Conservation (phyloP, 2,113 vertebrate genomes). For the Ardeotis arabs region DNA sequence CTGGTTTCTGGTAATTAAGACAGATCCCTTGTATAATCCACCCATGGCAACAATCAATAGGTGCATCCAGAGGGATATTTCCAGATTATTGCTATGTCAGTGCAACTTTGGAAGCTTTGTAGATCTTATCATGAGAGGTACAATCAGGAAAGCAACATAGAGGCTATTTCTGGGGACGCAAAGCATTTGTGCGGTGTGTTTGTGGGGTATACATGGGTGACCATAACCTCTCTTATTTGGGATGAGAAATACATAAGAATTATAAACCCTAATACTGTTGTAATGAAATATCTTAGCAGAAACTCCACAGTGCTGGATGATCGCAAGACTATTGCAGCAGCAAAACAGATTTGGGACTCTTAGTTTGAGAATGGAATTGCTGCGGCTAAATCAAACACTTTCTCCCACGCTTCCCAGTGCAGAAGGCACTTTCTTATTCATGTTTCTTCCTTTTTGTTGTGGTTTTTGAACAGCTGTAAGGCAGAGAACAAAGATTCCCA, state of each 20-base stretch:
- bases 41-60: slow-evolving; percentile 44
- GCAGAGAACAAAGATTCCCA: background rate
- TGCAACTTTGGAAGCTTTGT: slow-evolving; percentile 30
- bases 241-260: background rate
- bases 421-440: background rate
- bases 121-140: background rate
- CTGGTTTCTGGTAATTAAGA: slow-evolving; percentile 73
- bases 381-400: background rate
- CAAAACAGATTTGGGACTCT: background rate
- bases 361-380: background rate
- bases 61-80: slow-evolving; percentile 33
- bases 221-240: background rate
- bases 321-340: fast-evolving
- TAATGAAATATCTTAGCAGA: background rate
- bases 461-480: fast-evolving
- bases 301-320: background rate
- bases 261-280: background rate
- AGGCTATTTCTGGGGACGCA: background rate
- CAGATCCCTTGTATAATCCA: slow-evolving; percentile 53
- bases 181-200: fast-evolving
- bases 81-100: slow-evolving; percentile 45
- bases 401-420: background rate
- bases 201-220: no score
- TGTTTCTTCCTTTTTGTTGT: background rate
- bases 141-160: background rate